A percentile compares a stretch with the other conserved stretches of the same genome.
These are phyloP conservation scores for Diabrotica virgifera DNA, from an alignment of 1,140 invertebrate species.

Conservation along the genomic window DNA sequence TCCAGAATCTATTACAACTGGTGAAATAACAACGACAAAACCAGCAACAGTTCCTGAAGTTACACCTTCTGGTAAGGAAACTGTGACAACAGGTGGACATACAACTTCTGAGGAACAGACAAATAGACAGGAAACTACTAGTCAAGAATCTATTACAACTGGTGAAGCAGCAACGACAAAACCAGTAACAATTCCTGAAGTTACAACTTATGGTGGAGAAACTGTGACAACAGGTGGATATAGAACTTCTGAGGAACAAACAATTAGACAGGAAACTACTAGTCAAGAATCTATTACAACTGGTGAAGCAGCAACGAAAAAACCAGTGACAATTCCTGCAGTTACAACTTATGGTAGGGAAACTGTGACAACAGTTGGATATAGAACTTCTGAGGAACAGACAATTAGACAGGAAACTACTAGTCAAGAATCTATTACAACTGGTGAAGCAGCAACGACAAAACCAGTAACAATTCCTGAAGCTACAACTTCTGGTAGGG, in stretches of 20 bases:
- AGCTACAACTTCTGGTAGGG: neutral
- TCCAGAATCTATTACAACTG: neutral
- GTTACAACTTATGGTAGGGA: neutral
- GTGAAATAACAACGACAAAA: neutral
- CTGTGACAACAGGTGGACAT: neutral
- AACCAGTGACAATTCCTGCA: neutral
- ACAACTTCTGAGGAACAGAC: neutral
- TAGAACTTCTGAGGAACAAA: neutral
- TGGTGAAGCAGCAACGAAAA: neutral
- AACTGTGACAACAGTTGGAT: neutral
- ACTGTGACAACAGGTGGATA: neutral
- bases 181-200: neutral
- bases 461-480: neutral
- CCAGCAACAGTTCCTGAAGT: neutral
- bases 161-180: slow-evolving; percentile 32
- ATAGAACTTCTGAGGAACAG: neutral
- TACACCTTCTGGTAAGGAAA: neutral
- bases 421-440: neutral
- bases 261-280: neutral
- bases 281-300: neutral
- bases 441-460: neutral
- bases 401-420: neutral
- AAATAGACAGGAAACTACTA: too few species aligned
- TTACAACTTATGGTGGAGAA: neutral
- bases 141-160: slow-evolving; percentile 13